phyloP scores from a whole-genome alignment of 2,113 vertebrate genomes.

The Poeciliopsis retropinna region DNA sequence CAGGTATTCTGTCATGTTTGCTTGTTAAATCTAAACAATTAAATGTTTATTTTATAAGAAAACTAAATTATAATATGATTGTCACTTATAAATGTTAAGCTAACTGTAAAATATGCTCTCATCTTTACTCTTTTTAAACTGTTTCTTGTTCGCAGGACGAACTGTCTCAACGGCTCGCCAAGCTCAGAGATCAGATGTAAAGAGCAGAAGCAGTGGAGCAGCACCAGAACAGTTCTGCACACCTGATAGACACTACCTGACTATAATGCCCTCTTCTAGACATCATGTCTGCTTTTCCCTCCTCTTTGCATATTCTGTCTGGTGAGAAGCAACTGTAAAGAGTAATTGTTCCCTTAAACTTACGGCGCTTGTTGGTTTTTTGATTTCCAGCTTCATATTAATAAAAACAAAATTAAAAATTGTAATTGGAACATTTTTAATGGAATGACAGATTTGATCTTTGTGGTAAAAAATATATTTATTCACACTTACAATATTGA shows the following conservation, averaged over 20 bases:
- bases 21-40: neutral
- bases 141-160: constrained; percentile 84
- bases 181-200: constrained; percentile 92
- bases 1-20: constrained; percentile 78
- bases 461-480: neutral
- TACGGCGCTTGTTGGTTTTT: constrained; percentile 16
- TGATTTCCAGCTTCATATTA: constrained; percentile 11
- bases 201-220: neutral
- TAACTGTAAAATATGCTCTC: neutral
- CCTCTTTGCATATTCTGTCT: constrained; percentile 29
- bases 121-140: constrained; percentile 8
- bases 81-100: neutral
- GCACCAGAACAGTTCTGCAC: neutral
- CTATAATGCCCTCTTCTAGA: constrained; percentile 34
- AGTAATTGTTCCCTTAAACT: neutral
- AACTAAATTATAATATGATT: neutral
- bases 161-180: constrained; percentile 91
- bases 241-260: constrained; percentile 47
- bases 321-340: constrained; percentile 11
- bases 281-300: constrained; percentile 14
- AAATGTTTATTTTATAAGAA: neutral
- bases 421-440: constrained; percentile 23
- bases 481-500: constrained; percentile 20
- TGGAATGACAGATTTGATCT: neutral
- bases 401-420: neutral